Evolutionary conservation across 2,113 vertebrate genomes (phyloP).

Genomic region (Megalops atlanticus): DNA sequence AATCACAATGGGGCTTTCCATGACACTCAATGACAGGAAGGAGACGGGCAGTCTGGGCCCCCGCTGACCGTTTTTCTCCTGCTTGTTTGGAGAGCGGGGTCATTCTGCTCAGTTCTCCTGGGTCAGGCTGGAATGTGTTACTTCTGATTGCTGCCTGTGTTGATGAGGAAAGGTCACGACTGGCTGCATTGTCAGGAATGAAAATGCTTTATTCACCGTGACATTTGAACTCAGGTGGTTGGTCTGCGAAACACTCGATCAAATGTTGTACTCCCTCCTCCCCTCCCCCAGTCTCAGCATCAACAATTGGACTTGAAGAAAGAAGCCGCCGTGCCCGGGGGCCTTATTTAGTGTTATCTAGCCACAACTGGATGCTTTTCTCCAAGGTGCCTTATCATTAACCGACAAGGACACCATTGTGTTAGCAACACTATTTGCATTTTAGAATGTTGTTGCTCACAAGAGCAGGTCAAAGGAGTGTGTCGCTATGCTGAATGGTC

Average conservation of each 20-base stretch:
- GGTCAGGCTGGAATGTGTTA: background rate
- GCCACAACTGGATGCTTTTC: background rate
- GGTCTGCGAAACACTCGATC: background rate
- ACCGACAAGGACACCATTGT: background rate
- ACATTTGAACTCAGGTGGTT: background rate
- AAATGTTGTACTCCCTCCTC: background rate
- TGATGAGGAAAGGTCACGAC: background rate
- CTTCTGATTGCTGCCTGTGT: background rate
- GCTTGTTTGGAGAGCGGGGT: background rate
- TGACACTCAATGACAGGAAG: constrained; percentile 42
- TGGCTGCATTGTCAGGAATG: background rate
- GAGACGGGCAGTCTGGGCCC: constrained; percentile 31
- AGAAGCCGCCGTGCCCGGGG: background rate
- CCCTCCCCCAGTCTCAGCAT: background rate
- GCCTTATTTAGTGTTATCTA: background rate
- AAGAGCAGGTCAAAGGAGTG: background rate
- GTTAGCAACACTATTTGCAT: constrained; percentile 12
- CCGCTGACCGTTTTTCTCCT: background rate
- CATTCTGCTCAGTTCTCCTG: background rate
- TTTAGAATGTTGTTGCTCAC: background rate
- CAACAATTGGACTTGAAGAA: background rate
- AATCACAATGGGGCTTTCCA: constrained; percentile 27
- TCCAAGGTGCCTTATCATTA: constrained; percentile 7
- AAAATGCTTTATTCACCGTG: background rate
- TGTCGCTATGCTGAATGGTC: background rate